These are phyloP conservation scores for Pachliopta kotzebuea DNA, from an alignment of 2,888 invertebrate genomes.

Conservation along the genomic window DNA sequence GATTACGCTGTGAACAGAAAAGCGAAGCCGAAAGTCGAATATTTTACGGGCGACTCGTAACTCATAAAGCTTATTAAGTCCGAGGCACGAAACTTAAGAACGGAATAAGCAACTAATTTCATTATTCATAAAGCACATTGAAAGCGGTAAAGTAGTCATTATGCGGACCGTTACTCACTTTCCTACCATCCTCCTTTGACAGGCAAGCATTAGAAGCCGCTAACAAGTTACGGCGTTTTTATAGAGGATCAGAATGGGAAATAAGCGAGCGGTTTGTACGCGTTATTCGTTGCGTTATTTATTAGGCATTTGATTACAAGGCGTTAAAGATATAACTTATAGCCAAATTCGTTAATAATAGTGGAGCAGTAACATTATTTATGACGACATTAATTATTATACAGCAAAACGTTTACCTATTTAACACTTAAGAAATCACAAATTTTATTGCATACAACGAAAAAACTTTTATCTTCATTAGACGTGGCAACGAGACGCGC, in stretches of 20 bases:
- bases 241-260: conserved; percentile 70
- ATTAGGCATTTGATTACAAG: conserved; percentile 73
- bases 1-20: conserved; percentile 48
- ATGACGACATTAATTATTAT: conserved; percentile 51
- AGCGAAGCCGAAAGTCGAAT: conserved; percentile 35
- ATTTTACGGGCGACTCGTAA: conserved; percentile 60
- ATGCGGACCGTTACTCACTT: conserved; percentile 70
- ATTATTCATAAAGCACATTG: conserved; percentile 80
- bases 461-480: too few relatives aligned
- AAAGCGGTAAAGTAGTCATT: conserved; percentile 79
- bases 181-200: conserved; percentile 74
- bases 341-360: conserved; percentile 28
- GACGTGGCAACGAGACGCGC: too few relatives aligned
- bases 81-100: conserved; percentile 69
- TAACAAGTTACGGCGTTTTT: conserved; percentile 72
- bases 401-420: background rate
- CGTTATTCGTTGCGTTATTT: conserved; percentile 73
- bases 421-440: background rate
- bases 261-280: conserved; percentile 71
- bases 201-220: conserved; percentile 66
- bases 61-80: conserved; percentile 70
- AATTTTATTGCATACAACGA: too few relatives aligned
- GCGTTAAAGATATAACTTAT: conserved; percentile 67
- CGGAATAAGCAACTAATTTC: conserved; percentile 77
- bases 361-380: conserved; percentile 16